Conservation (phyloP, 2,888 invertebrate species). For the Ctena decussata region DNA sequence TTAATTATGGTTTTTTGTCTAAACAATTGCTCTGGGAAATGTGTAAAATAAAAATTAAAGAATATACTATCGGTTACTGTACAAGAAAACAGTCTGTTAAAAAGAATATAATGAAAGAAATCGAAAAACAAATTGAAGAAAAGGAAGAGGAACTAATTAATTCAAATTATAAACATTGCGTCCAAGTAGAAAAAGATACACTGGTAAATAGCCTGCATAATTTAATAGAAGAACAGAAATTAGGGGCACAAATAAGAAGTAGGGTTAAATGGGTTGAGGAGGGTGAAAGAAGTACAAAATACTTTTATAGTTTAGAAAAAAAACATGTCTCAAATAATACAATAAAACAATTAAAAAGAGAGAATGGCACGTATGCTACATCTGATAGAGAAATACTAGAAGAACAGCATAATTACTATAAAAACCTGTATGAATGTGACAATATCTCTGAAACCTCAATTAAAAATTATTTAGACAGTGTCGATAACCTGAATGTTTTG, state of each 20-base stretch:
- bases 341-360: neutral
- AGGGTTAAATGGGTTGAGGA: neutral
- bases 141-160: neutral
- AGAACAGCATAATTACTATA: neutral
- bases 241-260: neutral
- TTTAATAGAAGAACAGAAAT: neutral
- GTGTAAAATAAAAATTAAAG: neutral
- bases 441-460: neutral
- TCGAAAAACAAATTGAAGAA: neutral
- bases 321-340: neutral
- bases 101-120: too few relatives aligned
- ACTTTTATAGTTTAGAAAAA: conserved; percentile 86
- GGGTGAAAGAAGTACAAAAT: neutral
- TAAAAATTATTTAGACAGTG: neutral
- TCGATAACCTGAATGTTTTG: neutral
- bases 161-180: neutral
- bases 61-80: neutral
- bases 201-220: neutral
- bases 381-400: conserved; percentile 2
- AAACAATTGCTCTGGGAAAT: neutral
- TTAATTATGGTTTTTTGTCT: too few relatives aligned
- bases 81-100: neutral
- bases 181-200: neutral
- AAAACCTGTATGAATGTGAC: neutral
- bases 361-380: neutral